phyloP scores from a whole-genome alignment of 1,140 invertebrate species.

The Euwallacea similis region DNA sequence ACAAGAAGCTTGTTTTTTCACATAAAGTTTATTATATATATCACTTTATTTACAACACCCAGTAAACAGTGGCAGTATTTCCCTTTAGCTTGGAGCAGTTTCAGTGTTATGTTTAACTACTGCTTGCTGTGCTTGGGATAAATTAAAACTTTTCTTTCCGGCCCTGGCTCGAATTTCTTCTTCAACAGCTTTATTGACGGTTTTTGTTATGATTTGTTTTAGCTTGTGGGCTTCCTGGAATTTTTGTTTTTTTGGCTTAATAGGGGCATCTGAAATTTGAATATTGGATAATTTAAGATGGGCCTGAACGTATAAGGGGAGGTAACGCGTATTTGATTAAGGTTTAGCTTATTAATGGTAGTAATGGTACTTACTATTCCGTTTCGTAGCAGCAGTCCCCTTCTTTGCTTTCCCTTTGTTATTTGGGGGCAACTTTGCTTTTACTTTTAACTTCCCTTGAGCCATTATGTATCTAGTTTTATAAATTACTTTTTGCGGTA shows the following conservation, averaged over 20 bases:
- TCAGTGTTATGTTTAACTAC: constrained; percentile 50
- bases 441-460: constrained; percentile 64
- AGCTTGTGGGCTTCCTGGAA: constrained; percentile 62
- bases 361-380: constrained; percentile 53
- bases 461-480: constrained; percentile 53
- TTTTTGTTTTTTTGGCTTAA: constrained; percentile 64
- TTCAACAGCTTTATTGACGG: constrained; percentile 64
- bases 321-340: not conserved
- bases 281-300: constrained; percentile 26
- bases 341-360: not conserved
- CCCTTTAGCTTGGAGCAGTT: not conserved
- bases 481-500: too few relatives aligned
- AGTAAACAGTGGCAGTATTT: not conserved
- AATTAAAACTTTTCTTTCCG: constrained; percentile 55
- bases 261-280: constrained; percentile 59
- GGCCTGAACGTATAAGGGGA: not conserved
- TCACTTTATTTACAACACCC: not conserved
- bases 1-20: too few relatives aligned
- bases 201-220: constrained; percentile 64
- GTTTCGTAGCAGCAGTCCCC: constrained; percentile 55
- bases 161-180: constrained; percentile 62
- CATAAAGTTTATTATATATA: too few relatives aligned
- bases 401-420: constrained; percentile 57
- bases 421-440: constrained; percentile 58
- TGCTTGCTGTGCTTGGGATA: constrained; percentile 58